A percentile compares a stretch with the other conserved stretches of the same genome.
Conservation (phyloP, 2,113 vertebrate species). For the Sebastes schlegelii region DNA sequence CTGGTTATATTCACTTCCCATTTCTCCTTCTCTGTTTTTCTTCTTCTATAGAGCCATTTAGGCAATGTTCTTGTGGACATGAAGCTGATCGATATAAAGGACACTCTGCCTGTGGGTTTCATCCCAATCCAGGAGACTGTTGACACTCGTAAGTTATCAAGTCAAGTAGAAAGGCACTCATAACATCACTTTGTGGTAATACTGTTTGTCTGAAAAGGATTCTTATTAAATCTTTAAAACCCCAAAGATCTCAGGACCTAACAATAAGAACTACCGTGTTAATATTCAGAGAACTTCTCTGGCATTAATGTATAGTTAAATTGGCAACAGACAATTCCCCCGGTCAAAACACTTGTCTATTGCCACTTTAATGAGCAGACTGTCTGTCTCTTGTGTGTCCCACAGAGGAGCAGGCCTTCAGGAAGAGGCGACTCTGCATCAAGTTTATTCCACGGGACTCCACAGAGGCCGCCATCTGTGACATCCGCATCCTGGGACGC, state of each 20-base stretch:
- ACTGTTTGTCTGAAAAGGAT: background rate
- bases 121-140: conserved; percentile 98
- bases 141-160: conserved; percentile 91
- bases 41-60: conserved; percentile 90
- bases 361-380: background rate
- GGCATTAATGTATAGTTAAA: background rate
- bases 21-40: background rate
- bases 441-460: conserved; percentile 99
- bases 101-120: conserved; percentile 97
- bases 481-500: conserved; percentile 94
- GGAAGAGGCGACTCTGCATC: conserved; percentile 97
- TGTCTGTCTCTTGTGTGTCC: conserved; percentile 14
- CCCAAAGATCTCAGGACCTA: no score
- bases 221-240: background rate
- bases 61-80: conserved; percentile 98
- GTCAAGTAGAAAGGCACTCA: background rate
- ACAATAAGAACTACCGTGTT: background rate
- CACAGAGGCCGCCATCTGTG: conserved; percentile 97
- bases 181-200: background rate
- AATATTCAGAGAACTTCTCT: background rate
- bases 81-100: conserved; percentile 98
- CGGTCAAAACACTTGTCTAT: no score
- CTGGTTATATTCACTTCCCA: background rate
- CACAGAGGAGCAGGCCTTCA: conserved; percentile 95
- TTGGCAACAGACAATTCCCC: no score